These are phyloP conservation scores for Arbacia lixula DNA, from an alignment of 53 echinoderm and acorn worm species.

Conservation along the genomic window DNA sequence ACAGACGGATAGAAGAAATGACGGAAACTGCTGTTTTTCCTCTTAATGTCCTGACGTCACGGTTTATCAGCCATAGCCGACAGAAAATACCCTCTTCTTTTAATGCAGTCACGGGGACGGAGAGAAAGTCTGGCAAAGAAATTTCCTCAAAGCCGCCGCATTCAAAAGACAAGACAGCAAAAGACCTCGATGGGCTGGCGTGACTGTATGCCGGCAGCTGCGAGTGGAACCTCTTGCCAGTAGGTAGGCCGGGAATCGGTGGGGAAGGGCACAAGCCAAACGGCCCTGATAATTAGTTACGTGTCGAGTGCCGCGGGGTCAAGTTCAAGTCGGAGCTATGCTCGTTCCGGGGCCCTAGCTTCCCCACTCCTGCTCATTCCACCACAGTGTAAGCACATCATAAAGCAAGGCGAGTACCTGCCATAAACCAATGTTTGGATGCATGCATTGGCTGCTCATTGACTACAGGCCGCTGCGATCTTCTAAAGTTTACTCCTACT, in stretches of 20 bases:
- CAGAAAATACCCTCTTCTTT: too few relatives aligned
- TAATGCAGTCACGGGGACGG: too few relatives aligned
- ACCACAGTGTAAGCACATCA: conserved; percentile 29
- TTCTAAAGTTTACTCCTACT: too few relatives aligned
- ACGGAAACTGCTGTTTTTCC: too few relatives aligned
- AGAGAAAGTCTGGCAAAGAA: conserved; percentile 43
- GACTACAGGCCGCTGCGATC: too few relatives aligned
- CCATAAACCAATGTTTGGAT: conserved; percentile 51
- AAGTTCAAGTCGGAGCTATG: conserved; percentile 29
- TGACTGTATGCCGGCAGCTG: conserved; percentile 26
- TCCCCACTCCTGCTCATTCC: conserved; percentile 16
- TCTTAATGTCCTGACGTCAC: too few relatives aligned
- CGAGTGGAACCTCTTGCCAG: too few relatives aligned
- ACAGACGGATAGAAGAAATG: too few relatives aligned
- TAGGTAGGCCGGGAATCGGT: neutral
- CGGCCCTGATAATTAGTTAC: conserved; percentile 36
- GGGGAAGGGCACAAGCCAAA: neutral
- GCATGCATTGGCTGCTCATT: conserved; percentile 7
- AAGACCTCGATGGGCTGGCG: too few relatives aligned
- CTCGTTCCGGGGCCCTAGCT: conserved; percentile 42
- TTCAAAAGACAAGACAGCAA: conserved; percentile 1
- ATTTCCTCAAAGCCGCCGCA: conserved; percentile 44
- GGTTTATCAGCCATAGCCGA: too few relatives aligned
- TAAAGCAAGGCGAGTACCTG: conserved; percentile 51
- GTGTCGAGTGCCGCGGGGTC: conserved; percentile 34